Conservation (phyloP, 53 echinoderm and acorn worm genomes). For the Actinopyga echinites region DNA sequence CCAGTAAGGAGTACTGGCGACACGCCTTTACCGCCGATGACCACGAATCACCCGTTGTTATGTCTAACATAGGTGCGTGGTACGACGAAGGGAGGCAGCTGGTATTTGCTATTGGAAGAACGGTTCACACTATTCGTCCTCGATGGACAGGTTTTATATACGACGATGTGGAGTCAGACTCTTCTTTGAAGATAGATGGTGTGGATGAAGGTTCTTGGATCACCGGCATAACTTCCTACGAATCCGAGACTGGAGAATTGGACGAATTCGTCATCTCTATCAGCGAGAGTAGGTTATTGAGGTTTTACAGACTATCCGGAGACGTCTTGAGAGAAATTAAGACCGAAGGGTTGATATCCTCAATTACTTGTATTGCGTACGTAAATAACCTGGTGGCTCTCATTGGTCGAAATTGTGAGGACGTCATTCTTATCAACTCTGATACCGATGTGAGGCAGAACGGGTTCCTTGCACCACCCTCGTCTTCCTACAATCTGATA, state of each 20-base stretch:
- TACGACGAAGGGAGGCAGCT: neutral
- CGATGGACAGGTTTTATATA: neutral
- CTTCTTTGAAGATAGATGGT: neutral
- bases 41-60: neutral
- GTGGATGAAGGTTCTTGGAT: conserved; percentile 2
- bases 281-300: neutral
- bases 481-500: neutral
- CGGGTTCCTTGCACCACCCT: neutral
- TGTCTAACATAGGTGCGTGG: neutral
- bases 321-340: neutral
- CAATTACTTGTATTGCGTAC: neutral
- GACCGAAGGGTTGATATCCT: neutral
- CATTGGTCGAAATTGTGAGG: neutral
- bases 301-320: neutral
- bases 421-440: neutral
- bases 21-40: neutral
- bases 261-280: conserved; percentile 3
- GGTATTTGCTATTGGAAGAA: neutral
- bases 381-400: neutral
- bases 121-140: neutral
- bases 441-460: neutral
- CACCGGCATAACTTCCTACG: neutral
- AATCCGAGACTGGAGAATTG: neutral
- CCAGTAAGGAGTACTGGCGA: neutral
- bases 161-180: neutral